A percentile compares a stretch with the other conserved stretches of the same genome.
These are phyloP conservation scores for Esox niger DNA, from an alignment of 2,113 vertebrate genomes.

Conservation along the genomic window DNA sequence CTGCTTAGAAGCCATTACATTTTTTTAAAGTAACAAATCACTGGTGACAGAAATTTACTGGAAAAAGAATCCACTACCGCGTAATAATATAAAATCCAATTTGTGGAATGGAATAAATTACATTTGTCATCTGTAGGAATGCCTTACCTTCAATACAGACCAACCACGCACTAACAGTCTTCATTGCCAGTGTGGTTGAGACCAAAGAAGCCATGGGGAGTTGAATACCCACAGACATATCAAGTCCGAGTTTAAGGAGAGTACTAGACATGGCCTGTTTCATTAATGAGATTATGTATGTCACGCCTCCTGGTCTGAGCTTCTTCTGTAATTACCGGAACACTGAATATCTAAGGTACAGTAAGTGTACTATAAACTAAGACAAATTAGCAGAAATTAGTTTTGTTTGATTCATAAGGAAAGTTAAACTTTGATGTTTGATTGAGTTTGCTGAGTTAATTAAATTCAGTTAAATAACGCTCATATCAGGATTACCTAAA, in stretches of 20 bases:
- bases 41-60: neutral
- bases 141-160: no score
- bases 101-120: neutral
- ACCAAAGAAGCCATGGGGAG: neutral
- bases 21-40: neutral
- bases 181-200: neutral
- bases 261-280: slow-evolving; percentile 39
- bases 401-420: no score
- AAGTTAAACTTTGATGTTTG: no score
- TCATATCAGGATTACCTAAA: no score
- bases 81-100: neutral
- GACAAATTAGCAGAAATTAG: no score
- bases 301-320: slow-evolving; percentile 26
- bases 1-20: neutral
- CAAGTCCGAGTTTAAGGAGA: slow-evolving; percentile 17
- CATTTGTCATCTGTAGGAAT: neutral
- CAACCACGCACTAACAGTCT: no score
- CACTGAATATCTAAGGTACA: no score
- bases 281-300: slow-evolving; percentile 56
- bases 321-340: slow-evolving; percentile 29
- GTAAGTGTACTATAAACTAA: no score
- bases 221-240: neutral
- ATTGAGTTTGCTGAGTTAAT: no score
- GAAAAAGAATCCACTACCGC: neutral
- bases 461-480: no score